Conservation (phyloP, 2,888 invertebrate species). For the Amitus sp. region DNA sequence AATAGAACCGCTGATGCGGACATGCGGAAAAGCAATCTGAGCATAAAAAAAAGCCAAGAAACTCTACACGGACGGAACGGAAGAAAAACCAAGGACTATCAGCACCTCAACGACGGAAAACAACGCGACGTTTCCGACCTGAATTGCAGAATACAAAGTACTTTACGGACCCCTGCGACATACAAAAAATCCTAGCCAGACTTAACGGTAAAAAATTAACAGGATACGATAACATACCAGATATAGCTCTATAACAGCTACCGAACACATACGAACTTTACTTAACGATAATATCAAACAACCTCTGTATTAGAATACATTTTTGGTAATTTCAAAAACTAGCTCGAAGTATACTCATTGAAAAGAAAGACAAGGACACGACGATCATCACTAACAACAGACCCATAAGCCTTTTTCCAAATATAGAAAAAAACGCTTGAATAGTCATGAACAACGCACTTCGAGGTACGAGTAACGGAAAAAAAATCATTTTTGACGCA, state of each 20-base stretch:
- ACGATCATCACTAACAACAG: background rate
- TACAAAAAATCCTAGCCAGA: background rate
- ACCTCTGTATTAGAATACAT: constrained; percentile 19
- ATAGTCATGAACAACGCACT: constrained; percentile 33
- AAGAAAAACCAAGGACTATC: background rate
- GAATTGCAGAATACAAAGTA: background rate
- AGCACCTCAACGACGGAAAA: background rate
- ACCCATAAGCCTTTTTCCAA: constrained; percentile 33
- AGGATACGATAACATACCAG: constrained; percentile 26
- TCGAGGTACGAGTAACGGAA: constrained; percentile 5
- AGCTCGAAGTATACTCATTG: constrained; percentile 26
- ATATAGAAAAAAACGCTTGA: constrained; percentile 46
- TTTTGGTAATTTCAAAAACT: constrained; percentile 16
- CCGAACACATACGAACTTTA: constrained; percentile 9
- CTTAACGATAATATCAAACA: constrained; percentile 32
- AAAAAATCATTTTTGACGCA: constrained; percentile 35
- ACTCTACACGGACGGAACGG: background rate
- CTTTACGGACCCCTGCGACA: background rate
- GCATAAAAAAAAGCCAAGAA: background rate
- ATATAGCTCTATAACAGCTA: constrained; percentile 27
- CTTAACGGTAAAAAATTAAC: constrained; percentile 31
- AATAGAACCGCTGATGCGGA: background rate
- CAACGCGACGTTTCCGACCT: background rate
- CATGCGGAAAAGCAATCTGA: background rate
- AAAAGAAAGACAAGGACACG: constrained; percentile 24